A percentile compares a stretch with the other conserved stretches of the same genome.
Conservation (phyloP, 2,888 invertebrate species). For the Hypercompe scribonia region DNA sequence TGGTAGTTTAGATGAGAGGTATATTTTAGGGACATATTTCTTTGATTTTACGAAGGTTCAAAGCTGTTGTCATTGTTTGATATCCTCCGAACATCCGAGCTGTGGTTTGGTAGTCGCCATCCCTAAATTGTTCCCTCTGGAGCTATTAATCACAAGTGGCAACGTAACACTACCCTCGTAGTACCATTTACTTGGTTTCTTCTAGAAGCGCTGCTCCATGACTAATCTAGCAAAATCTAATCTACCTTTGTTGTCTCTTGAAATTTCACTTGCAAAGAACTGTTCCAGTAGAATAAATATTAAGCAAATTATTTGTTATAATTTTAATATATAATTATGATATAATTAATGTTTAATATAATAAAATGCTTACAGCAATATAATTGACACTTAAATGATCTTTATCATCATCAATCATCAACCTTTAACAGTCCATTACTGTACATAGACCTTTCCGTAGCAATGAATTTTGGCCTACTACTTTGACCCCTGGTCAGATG, state of each 20-base stretch:
- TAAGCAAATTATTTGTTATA: too few species aligned
- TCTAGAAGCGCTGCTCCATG: not conserved
- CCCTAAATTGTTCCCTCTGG: not conserved
- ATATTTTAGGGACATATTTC: not conserved
- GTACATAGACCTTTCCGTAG: too few species aligned
- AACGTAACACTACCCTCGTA: not conserved
- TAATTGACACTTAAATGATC: too few species aligned
- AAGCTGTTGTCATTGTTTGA: not conserved
- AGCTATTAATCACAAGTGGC: not conserved
- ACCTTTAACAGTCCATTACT: too few species aligned
- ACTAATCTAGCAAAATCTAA: not conserved
- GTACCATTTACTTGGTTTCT: not conserved
- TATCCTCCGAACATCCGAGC: not conserved
- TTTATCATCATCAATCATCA: too few species aligned
- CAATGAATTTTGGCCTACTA: too few species aligned
- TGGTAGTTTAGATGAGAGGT: not conserved
- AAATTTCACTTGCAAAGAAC: not conserved
- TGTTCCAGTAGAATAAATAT: not conserved
- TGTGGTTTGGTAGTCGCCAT: not conserved
- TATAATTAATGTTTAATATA: too few species aligned
- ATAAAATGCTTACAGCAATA: too few species aligned
- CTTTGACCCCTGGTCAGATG: too few species aligned
- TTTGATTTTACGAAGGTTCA: not conserved
- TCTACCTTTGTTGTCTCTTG: not conserved
- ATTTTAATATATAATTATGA: too few species aligned